Percentiles rank a stretch among this genome's conserved stretches.
Evolutionary conservation across 2,113 vertebrate species (phyloP).

Genomic region (Tamias sibiricus): DNA sequence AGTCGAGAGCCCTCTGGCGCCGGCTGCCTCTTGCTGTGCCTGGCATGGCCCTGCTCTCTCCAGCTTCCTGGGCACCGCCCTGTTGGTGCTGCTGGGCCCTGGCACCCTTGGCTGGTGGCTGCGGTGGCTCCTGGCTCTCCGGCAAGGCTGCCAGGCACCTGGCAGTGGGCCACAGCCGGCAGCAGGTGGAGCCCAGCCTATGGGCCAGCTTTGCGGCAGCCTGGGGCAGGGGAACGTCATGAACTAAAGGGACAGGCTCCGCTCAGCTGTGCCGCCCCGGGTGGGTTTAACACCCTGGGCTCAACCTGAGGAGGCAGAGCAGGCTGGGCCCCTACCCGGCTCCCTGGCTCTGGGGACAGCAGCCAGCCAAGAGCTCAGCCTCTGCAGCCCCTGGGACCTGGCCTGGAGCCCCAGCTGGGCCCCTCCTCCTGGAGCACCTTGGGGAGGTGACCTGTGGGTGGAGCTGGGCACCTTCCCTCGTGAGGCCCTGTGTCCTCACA

Average conservation of each 20-base stretch:
- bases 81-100: rapidly evolving
- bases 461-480: rapidly evolving
- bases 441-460: neutral
- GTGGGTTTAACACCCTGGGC: no score
- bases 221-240: neutral
- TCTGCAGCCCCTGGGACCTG: neutral
- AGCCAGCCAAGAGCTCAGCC: neutral
- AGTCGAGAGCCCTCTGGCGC: no score
- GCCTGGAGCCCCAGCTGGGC: neutral
- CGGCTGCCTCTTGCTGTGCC: no score
- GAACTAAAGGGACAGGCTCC: neutral
- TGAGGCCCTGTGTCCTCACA: no score
- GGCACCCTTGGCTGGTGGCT: neutral
- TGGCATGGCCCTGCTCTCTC: neutral
- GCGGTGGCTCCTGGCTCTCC: neutral
- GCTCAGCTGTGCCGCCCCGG: neutral
- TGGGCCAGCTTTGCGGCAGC: rapidly evolving
- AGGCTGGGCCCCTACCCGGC: no score
- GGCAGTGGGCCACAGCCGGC: no score
- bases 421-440: neutral
- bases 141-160: neutral
- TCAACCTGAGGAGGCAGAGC: neutral
- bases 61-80: neutral
- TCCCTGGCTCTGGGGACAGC: neutral
- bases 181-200: rapidly evolving